Evolutionary conservation across 1,140 invertebrate genomes (phyloP), one percentile per base, ranked within the genome.

Genomic region (Amphibalanus amphitrite): DNA sequence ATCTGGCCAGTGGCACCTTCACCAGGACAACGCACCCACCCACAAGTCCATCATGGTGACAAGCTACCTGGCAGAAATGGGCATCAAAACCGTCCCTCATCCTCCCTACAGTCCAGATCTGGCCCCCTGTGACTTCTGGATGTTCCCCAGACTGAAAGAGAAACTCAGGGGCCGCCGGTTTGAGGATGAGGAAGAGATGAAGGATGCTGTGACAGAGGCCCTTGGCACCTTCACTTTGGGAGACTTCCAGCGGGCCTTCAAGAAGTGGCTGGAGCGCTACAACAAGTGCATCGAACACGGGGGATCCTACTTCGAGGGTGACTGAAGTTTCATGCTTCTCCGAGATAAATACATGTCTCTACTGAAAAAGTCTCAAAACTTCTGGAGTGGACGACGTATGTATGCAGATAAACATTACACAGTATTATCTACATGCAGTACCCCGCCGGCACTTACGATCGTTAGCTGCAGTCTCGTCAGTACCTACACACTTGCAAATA

Each of bases 21-120:
- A 71, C 70, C 30, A 40, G 70, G 70, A 71, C 33, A 71, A 38
- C 67, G 25, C 70, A 20, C 70, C 70, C 64, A 28, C 10, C 70
- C 30, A 69, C 40, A 71, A 59, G 70, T 47, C 70, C 29, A 59
- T 47, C 28, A 64, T 71, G 30, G 70, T 71, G 70, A 71, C 70
- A 29, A 71, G 28, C 40, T 67, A 67, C 59, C 64, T 71, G 33
- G 26, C 70, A 64, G 25, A 71, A 28, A 59, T 64, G 70, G 70
- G 70, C 26, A 1, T 71, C 59, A 71, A 71, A 71, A 29, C 67
- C 26, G 30, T 47, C 64, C 70, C n/a, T 29, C 70, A 69, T n/a
- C 30, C 23, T 25, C 3, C 70, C 33, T 71, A 68, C 33, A 71
- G 70, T 47, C 70, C 70, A 33, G 0, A 26, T 67, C 70, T 59